These are phyloP conservation scores for Melikaiella ostensackeni DNA, from an alignment of 2,888 invertebrate species.

Conservation along the genomic window DNA sequence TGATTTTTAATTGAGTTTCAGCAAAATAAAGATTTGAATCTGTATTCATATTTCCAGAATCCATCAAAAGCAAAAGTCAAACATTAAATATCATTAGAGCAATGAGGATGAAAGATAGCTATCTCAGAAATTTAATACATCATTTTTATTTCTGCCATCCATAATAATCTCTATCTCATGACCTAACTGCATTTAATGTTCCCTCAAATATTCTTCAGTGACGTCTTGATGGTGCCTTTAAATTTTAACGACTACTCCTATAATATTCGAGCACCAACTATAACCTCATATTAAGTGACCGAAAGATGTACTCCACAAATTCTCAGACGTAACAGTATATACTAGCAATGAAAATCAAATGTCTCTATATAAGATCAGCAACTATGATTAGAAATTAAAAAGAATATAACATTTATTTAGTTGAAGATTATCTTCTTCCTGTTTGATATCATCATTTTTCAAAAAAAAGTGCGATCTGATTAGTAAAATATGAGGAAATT, in stretches of 20 bases:
- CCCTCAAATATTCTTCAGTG: not conserved
- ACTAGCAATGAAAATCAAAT: not conserved
- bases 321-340: not conserved
- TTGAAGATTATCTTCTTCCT: too few species aligned
- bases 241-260: conserved; percentile 4
- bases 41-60: too few species aligned
- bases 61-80: too few species aligned
- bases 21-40: too few species aligned
- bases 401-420: too few species aligned
- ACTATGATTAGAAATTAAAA: not conserved
- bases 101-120: not conserved
- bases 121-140: not conserved
- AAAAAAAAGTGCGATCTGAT: too few species aligned
- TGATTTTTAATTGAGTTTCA: too few species aligned
- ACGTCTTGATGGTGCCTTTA: not conserved
- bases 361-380: not conserved
- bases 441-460: too few species aligned
- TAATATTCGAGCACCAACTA: not conserved
- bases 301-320: not conserved
- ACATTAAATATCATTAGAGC: not conserved
- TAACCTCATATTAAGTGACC: not conserved
- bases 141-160: not conserved
- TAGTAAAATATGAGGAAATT: not conserved
- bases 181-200: conserved; percentile 7
- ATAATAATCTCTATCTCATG: not conserved